phyloP scores from a whole-genome alignment of 2,113 vertebrate species.

The Bufo bufo region DNA sequence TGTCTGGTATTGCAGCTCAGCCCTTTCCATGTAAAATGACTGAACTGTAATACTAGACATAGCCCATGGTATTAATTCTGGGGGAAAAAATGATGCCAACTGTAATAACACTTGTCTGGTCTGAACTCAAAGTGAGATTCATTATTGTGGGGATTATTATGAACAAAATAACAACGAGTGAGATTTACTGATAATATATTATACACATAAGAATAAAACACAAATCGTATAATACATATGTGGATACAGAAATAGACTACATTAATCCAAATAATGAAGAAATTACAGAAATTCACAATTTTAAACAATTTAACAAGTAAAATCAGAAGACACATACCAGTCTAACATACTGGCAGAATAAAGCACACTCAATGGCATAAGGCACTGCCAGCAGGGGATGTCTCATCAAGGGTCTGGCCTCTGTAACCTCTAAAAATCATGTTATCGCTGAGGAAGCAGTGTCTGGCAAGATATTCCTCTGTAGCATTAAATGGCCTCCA shows the following conservation, averaged over 20 bases:
- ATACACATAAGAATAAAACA: background rate
- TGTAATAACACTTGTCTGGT: too few species aligned
- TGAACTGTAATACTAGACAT: too few species aligned
- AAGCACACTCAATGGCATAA: background rate
- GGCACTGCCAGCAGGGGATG: background rate
- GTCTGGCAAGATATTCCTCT: background rate
- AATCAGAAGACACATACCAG: background rate
- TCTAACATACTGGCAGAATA: background rate
- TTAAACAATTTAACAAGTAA: background rate
- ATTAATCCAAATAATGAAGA: background rate
- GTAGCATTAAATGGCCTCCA: too few species aligned
- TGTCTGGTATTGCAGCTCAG: too few species aligned
- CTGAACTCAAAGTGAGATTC: too few species aligned
- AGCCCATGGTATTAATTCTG: too few species aligned
- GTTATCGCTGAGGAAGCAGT: background rate
- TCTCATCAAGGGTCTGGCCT: background rate
- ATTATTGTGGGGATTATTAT: too few species aligned
- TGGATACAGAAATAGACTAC: background rate
- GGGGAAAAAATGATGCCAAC: background rate
- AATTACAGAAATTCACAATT: background rate
- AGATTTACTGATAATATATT: slow-evolving; percentile 15
- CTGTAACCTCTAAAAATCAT: background rate
- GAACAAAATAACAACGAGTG: background rate
- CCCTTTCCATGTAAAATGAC: too few species aligned
- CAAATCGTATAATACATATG: background rate